Conservation (phyloP, 30 jellyfish, hydroid and myxozoan genomes). For the Turritopsis dohrnii region DNA sequence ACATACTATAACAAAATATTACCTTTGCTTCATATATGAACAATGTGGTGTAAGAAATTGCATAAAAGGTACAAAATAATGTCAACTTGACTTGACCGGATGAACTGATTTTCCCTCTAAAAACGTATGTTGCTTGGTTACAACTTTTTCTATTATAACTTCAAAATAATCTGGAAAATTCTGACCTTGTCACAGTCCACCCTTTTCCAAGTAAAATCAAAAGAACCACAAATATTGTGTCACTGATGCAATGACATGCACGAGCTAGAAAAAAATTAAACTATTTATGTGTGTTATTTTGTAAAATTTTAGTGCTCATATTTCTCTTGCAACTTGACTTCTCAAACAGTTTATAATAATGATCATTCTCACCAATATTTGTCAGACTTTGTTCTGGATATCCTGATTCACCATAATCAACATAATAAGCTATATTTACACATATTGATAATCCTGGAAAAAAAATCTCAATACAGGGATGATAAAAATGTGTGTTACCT, state of each 20-base stretch:
- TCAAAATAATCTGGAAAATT: too few relatives aligned
- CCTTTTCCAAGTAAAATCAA: constrained; percentile 81
- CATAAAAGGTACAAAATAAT: constrained; percentile 70
- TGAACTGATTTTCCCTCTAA: constrained; percentile 53
- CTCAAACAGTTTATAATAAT: too few relatives aligned
- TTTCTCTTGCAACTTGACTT: too few relatives aligned
- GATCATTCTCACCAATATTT: constrained; percentile 29
- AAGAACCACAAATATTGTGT: constrained; percentile 52
- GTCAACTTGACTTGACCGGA: constrained; percentile 90
- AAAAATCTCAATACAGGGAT: not conserved
- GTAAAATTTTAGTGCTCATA: not conserved
- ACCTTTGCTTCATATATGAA: constrained; percentile 90
- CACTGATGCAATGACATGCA: constrained; percentile 72
- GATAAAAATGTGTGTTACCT: not conserved
- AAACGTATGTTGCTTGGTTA: not conserved
- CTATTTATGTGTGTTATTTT: not conserved
- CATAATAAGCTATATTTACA: constrained; percentile 59
- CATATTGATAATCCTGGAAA: constrained; percentile 54
- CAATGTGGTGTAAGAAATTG: constrained; percentile 60
- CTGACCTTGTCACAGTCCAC: constrained; percentile 91
- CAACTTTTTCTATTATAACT: not conserved
- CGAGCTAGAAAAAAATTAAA: constrained; percentile 44
- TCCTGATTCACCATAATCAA: constrained; percentile 74
- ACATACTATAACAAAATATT: constrained; percentile 8
- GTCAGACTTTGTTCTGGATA: constrained; percentile 49